These are phyloP conservation scores for Chlorocebus sabaeus DNA, from an alignment of 2,113 vertebrate genomes.

Conservation along the genomic window DNA sequence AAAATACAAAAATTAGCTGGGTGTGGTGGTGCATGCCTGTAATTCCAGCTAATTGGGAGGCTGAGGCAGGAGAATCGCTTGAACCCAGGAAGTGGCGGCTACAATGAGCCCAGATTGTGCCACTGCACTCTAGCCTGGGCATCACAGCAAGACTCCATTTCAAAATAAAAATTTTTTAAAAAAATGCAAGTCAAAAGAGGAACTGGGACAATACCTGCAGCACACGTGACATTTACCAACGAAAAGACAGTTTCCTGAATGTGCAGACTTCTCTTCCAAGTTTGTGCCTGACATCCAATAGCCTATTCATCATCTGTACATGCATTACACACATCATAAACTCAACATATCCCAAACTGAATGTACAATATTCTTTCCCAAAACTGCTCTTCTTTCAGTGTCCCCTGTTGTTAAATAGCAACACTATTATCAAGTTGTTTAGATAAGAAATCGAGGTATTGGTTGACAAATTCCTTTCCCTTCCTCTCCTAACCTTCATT, in stretches of 20 bases:
- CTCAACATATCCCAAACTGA: neutral
- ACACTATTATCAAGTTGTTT: neutral
- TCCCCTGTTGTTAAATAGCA: neutral
- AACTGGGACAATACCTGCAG: neutral
- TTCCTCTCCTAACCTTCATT: neutral
- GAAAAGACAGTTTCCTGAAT: neutral
- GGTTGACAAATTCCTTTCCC: neutral
- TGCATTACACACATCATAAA: neutral
- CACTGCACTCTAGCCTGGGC: neutral
- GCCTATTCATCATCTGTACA: neutral
- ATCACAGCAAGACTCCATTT: neutral
- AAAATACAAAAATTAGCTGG: too few relatives aligned
- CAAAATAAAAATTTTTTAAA: neutral
- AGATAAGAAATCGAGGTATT: neutral
- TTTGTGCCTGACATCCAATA: neutral
- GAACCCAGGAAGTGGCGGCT: neutral
- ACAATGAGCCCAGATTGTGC: neutral
- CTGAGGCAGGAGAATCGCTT: neutral
- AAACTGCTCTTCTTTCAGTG: neutral
- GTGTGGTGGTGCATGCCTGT: neutral
- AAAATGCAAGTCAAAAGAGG: neutral
- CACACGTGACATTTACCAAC: neutral
- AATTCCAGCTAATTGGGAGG: neutral
- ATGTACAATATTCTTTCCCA: neutral
- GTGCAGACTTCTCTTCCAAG: neutral